These are phyloP conservation scores for Glyphotaelius pellucidus DNA, from an alignment of 2,888 invertebrate species.

Conservation along the genomic window DNA sequence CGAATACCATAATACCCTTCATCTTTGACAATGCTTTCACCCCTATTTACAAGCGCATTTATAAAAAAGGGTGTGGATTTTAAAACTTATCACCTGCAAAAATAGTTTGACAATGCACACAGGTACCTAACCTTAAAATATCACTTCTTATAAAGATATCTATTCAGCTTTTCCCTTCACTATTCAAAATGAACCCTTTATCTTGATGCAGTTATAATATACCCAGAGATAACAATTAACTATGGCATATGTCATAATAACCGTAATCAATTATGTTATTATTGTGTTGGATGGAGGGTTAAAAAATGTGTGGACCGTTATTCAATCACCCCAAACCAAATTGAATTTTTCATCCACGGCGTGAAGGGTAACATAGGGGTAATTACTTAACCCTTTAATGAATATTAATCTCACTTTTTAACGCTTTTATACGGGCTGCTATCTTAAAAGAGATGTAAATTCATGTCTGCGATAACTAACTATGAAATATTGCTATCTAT, in stretches of 20 bases:
- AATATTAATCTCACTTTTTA: conserved; percentile 56
- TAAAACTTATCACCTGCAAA: background rate
- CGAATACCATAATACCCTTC: too few relatives aligned
- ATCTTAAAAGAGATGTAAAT: conserved; percentile 9
- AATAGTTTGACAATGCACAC: background rate
- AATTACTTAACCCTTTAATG: conserved; percentile 63
- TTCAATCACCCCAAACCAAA: background rate
- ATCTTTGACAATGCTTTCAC: too few relatives aligned
- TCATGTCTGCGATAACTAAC: conserved; percentile 3
- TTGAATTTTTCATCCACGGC: conserved; percentile 31
- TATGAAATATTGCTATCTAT: background rate
- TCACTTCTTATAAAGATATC: background rate
- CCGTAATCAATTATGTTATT: background rate
- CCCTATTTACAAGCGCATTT: too few relatives aligned
- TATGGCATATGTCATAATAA: background rate
- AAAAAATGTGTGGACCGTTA: conserved; percentile 9
- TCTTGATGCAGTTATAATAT: background rate
- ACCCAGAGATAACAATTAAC: background rate
- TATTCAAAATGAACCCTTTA: background rate
- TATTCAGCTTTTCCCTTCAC: background rate
- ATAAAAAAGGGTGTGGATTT: background rate
- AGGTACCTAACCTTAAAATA: background rate
- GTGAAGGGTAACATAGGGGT: conserved; percentile 64
- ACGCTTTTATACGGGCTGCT: conserved; percentile 41
- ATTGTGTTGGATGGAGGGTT: background rate